A percentile compares a stretch with the other conserved stretches of the same genome.
Conservation (phyloP, 2,113 vertebrate genomes). For the Eublepharis macularius region DNA sequence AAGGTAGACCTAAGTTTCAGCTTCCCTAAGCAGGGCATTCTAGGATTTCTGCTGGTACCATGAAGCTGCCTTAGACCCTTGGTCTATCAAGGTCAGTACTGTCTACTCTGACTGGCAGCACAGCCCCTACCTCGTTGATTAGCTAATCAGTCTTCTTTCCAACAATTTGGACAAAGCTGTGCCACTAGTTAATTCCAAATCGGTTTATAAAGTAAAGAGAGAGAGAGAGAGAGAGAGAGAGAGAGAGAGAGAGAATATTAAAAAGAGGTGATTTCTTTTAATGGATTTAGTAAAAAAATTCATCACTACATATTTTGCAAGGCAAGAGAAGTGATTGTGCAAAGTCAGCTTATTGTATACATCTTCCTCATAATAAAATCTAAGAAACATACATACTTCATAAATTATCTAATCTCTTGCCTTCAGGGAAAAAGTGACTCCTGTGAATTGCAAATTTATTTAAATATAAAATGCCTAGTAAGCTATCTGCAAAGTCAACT, state of each 20-base stretch:
- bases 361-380: background rate
- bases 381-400: background rate
- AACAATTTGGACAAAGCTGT: no score
- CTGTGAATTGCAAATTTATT: background rate
- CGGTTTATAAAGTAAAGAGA: background rate
- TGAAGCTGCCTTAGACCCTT: no score
- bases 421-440: slow-evolving; percentile 11
- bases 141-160: background rate
- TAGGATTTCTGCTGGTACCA: no score
- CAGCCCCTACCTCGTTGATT: no score
- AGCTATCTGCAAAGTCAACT: background rate
- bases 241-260: background rate
- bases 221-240: background rate
- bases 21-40: no score
- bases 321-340: background rate
- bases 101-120: no score
- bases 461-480: background rate
- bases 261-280: slow-evolving; percentile 4
- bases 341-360: background rate
- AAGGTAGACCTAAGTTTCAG: no score
- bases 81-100: no score
- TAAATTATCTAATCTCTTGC: background rate
- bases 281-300: background rate
- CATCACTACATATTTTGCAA: background rate
- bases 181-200: background rate